phyloP scores from a whole-genome alignment of 37 sponge, comb jelly and placozoan genomes.

The Bolinopsis microptera region DNA sequence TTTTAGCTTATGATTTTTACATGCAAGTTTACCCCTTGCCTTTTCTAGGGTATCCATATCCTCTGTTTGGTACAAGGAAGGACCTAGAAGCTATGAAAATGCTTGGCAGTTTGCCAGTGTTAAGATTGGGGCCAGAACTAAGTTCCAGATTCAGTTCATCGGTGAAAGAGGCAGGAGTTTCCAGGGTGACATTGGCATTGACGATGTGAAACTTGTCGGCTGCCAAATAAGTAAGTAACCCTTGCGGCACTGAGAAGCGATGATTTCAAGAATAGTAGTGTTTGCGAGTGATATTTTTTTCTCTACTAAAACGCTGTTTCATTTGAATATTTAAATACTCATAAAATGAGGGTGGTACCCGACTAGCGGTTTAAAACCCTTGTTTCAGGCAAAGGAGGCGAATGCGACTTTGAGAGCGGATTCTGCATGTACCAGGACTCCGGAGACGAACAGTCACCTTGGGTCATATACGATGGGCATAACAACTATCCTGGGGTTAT shows the following conservation, averaged over 20 bases:
- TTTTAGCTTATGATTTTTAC: no score
- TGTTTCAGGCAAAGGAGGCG: constrained; percentile 29
- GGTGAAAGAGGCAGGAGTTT: constrained; percentile 24
- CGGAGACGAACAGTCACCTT: constrained; percentile 27
- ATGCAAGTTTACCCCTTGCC: no score
- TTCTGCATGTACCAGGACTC: constrained; percentile 60
- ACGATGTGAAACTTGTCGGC: neutral
- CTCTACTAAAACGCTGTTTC: no score
- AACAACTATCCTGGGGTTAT: neutral
- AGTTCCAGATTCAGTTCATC: constrained; percentile 44
- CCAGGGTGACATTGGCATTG: constrained; percentile 51
- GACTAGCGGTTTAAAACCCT: no score
- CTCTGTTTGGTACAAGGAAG: constrained; percentile 40
- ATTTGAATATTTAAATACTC: no score
- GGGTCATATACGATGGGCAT: constrained; percentile 14
- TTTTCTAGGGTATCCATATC: neutral
- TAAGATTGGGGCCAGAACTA: constrained; percentile 6
- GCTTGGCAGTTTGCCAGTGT: constrained; percentile 34
- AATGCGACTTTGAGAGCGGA: constrained; percentile 52
- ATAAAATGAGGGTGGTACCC: no score
- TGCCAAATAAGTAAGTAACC: constrained; percentile 46
- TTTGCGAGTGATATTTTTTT: no score
- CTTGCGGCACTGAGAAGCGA: no score
- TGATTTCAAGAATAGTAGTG: no score
- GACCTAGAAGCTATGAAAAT: constrained; percentile 28